phyloP scores from a whole-genome alignment of 2,113 vertebrate genomes.

The Gorsachius goisagi region DNA sequence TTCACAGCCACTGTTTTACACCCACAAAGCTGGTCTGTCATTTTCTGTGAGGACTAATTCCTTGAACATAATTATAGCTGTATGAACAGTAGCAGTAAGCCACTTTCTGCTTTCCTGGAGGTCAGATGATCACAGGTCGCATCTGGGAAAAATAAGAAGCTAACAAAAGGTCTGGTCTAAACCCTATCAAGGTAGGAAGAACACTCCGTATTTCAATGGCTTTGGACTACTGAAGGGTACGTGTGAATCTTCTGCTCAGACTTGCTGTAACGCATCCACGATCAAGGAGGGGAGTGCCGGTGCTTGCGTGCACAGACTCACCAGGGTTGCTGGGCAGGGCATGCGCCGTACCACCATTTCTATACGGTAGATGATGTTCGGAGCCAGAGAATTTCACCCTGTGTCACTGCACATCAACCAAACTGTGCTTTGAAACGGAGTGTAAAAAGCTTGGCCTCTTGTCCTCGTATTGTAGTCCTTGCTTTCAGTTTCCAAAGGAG shows the following conservation, averaged over 20 bases:
- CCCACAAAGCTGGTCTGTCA: not conserved
- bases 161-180: not conserved
- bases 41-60: not conserved
- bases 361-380: not conserved
- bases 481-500: not conserved
- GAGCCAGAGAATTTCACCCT: not conserved
- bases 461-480: not conserved
- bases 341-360: not conserved
- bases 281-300: not conserved
- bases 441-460: not conserved
- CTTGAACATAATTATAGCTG: not conserved
- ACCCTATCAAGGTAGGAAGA: not conserved
- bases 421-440: not conserved
- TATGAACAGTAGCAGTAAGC: not conserved
- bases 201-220: not conserved
- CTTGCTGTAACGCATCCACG: not conserved
- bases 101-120: not conserved
- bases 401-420: not conserved
- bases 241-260: not conserved
- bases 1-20: not conserved
- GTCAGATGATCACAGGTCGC: not conserved
- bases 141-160: not conserved
- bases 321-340: not conserved
- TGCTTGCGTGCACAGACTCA: not conserved
- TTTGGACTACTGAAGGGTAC: not conserved